Evolutionary conservation across 2,888 invertebrate species (phyloP), one percentile per base, ranked within the genome.

Genomic region (Folsomia candida): DNA sequence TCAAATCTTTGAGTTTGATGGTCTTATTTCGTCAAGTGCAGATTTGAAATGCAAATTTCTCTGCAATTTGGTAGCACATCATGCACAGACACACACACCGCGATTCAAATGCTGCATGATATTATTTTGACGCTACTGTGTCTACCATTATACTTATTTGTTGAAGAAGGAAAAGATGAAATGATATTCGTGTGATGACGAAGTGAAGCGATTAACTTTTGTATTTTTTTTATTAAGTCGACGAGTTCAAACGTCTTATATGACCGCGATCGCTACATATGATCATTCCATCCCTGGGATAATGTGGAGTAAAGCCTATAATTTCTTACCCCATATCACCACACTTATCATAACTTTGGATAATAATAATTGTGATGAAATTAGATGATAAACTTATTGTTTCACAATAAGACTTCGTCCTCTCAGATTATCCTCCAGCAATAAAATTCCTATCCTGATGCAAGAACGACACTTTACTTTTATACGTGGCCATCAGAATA

Each of bases 311-410:
- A 59, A 61, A 62, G 63, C 51, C 62, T 62, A 68, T 68, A 62
- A 68, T 68, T 68, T 67, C 58, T 58, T 27, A 54, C 51, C 54
- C 51, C 68, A 68, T 63, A 63, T 62, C 62, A 54, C 51, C 47
- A 64, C 28, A 64, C 64, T 51, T 37, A 37, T 64, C 47, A 4
- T 24, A 69, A 69, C 63, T 51, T 58, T 25, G 14, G 59, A 24
- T 62, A 62, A 68, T 68, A 62, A 62, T 61, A 51, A 61, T 61
- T 51, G 62, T 62, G 68, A 68, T 68, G 68, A 68, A 68, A 68
- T 61, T 51, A 64, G 69, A 69, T 69, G 64, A 69, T 69, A 69
- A 69, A 69, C 69, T 69, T n/a, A n/a, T n/a, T 64, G 69, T 69
- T 69, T 69, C 69, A 63, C 69, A 69, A 69, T 68, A n/a, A 24